A percentile compares a stretch with the other conserved stretches of the same genome.
These are phyloP conservation scores for Uria aalge DNA, from an alignment of 2,113 vertebrate genomes.

Conservation along the genomic window DNA sequence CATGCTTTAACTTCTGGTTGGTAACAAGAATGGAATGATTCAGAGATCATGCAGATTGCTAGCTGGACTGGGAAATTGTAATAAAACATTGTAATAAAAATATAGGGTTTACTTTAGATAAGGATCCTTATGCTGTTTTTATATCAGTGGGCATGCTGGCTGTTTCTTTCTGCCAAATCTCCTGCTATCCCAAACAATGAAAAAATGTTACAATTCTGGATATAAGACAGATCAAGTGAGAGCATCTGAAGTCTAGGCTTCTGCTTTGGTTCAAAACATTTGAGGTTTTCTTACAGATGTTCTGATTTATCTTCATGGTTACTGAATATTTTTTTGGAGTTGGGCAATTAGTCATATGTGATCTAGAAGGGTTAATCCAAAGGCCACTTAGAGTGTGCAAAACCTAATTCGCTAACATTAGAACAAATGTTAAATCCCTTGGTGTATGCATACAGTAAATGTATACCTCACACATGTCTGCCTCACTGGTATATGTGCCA, in stretches of 20 bases:
- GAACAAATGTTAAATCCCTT: not conserved
- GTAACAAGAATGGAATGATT: not conserved
- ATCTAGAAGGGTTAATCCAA: not conserved
- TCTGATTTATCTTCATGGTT: not conserved
- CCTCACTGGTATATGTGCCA: not conserved
- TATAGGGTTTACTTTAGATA: not conserved
- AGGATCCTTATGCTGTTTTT: not conserved
- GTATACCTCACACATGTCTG: not conserved
- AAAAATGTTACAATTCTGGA: not conserved
- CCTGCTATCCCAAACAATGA: not conserved
- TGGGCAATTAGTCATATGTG: not conserved
- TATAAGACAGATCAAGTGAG: not conserved
- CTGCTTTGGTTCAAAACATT: not conserved
- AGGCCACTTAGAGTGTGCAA: not conserved
- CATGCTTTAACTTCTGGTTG: not conserved
- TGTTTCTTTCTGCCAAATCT: not conserved
- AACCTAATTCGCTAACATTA: not conserved
- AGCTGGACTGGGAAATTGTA: not conserved
- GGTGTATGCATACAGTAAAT: not conserved
- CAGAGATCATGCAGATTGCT: not conserved
- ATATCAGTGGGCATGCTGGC: not conserved
- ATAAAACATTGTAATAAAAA: not conserved
- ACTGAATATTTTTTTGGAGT: not conserved
- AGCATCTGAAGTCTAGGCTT: not conserved
- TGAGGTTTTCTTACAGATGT: not conserved